phyloP scores from a whole-genome alignment of 2,888 invertebrate genomes.

The Harpalus rufipes region DNA sequence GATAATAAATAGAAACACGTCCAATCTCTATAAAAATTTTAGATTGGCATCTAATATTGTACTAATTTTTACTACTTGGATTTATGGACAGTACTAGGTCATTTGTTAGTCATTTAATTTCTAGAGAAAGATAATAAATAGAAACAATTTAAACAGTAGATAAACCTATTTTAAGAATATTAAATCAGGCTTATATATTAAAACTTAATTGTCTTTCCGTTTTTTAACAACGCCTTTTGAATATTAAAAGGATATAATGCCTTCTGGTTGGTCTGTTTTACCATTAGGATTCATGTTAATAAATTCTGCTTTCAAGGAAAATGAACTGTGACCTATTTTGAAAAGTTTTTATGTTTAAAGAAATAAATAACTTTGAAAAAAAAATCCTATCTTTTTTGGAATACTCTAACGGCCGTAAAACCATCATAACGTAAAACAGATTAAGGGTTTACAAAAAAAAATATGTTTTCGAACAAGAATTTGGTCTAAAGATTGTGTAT shows the following conservation, averaged over 20 bases:
- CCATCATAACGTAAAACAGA: background rate
- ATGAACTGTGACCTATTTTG: slow-evolving; percentile 33
- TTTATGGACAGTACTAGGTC: too few relatives aligned
- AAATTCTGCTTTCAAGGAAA: slow-evolving; percentile 3
- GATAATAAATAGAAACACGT: too few relatives aligned
- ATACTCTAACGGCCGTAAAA: slow-evolving; percentile 1
- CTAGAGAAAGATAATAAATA: too few relatives aligned
- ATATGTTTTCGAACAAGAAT: background rate
- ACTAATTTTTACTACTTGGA: too few relatives aligned
- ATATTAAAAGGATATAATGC: too few relatives aligned
- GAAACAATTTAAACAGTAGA: too few relatives aligned
- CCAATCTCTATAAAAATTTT: too few relatives aligned
- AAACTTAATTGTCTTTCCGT: background rate
- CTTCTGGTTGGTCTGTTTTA: slow-evolving; percentile 4
- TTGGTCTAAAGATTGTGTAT: too few relatives aligned
- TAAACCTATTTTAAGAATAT: background rate
- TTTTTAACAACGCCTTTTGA: background rate
- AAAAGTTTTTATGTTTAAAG: slow-evolving; percentile 22
- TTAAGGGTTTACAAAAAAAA: slow-evolving; percentile 14
- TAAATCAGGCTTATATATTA: background rate
- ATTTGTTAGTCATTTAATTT: too few relatives aligned
- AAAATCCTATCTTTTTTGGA: slow-evolving; percentile 18
- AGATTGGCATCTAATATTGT: too few relatives aligned
- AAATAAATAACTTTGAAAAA: slow-evolving; percentile 21
- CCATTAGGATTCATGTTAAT: slow-evolving; percentile 6